Percentiles rank a stretch among this genome's conserved stretches.
phyloP scores from a whole-genome alignment of 2,113 vertebrate species.

The Malurus alboscapulatus region DNA sequence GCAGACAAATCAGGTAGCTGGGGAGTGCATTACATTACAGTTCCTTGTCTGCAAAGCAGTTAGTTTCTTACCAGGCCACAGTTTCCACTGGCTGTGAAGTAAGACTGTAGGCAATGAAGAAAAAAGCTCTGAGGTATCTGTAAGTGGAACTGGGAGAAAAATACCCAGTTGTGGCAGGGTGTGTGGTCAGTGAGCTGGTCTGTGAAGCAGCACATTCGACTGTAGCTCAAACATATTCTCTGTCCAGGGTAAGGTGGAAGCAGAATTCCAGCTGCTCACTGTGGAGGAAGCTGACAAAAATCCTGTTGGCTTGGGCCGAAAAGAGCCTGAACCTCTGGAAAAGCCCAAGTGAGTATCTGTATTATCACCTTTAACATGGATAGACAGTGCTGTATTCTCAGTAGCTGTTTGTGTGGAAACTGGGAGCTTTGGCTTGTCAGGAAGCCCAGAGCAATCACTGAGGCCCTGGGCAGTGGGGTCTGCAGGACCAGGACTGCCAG shows the following conservation, averaged over 20 bases:
- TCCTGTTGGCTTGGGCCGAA: constrained; percentile 86
- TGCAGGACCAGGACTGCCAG: not conserved
- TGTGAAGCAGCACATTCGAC: accelerated
- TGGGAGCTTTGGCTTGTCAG: not conserved
- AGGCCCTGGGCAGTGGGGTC: not conserved
- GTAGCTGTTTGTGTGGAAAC: not conserved
- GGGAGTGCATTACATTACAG: not conserved
- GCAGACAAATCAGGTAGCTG: not conserved
- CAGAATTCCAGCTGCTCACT: constrained; percentile 87
- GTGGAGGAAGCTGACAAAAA: constrained; percentile 86
- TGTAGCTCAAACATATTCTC: not conserved
- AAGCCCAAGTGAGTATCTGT: constrained; percentile 85
- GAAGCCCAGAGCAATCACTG: not conserved
- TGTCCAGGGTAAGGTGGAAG: constrained; percentile 91
- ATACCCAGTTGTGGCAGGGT: not conserved
- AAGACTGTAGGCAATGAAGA: not conserved
- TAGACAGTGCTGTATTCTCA: not conserved
- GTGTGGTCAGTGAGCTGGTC: not conserved
- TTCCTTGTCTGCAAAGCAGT: not conserved
- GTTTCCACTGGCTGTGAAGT: not conserved
- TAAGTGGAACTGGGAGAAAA: not conserved
- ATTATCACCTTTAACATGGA: not conserved
- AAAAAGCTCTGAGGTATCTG: not conserved
- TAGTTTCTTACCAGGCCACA: not conserved
- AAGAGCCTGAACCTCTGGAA: constrained; percentile 90